Evolutionary conservation across 2,888 invertebrate genomes (phyloP), one percentile per base, ranked within the genome.

Genomic region (Galerucella calmariensis): DNA sequence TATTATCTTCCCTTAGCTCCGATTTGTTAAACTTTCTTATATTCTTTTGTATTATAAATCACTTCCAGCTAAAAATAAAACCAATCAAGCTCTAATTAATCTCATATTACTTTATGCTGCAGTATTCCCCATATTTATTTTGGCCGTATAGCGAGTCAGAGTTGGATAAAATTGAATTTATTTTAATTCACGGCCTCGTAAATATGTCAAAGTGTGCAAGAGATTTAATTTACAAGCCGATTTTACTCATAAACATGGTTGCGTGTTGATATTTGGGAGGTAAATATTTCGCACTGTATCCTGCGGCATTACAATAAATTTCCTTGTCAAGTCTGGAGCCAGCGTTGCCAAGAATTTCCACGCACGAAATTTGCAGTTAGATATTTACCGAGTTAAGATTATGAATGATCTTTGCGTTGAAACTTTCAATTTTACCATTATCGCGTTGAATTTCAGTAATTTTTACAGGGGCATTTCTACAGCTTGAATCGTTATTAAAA

Each of bases 171-270:
- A 74, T 75, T 77, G 72, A 73, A 65, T 75, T 77, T 73, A 77
- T 77, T 79, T 76, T 79, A 79, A 81, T 78, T 80, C 78, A 80
- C 71, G 79, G 77, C 66, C 75, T 77, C 78, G 73, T 81, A 80
- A 79, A 81, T 69, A 78, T 76, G 73, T 78, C 81, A 75, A 75
- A 81, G 73, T 78, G 66, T 74, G 75, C 76, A 76, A 72, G 72
- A 73, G 72, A 66, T 72, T 78, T 71, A 79, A 78, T 78, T 79
- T 79, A 79, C 72, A 70, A 53, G 74, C 71, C 74, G 79, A 79
- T 78, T 79, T 77, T 72, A 75, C 71, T 73, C 77, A 71, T 79
- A 78, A 77, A 76, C 69, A 74, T 70, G 27, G 74, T 79, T 78
- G 79, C 78, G 78, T 79, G 79, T 79, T 79, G 79, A 78, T 77